Evolutionary conservation across 2,888 invertebrate genomes (phyloP).

Genomic region (Xestia rhomboidea): DNA sequence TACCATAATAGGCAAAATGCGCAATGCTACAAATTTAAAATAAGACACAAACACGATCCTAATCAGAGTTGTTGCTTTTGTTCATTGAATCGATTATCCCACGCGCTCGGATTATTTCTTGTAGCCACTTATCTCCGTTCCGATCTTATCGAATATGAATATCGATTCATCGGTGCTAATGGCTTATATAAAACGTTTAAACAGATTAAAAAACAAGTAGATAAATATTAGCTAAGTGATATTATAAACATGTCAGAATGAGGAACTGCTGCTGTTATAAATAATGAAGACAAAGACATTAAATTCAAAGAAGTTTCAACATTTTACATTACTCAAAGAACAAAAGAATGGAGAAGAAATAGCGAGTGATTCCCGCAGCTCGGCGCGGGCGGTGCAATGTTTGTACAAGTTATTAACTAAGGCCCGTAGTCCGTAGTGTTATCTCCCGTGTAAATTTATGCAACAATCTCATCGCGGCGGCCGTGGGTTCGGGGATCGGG

Average conservation of each 20-base stretch:
- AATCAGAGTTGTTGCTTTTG: conserved; percentile 79
- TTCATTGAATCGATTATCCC: conserved; percentile 84
- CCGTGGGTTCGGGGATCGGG: conserved; percentile 71
- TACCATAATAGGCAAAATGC: conserved; percentile 51
- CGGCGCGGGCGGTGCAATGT: conserved; percentile 52
- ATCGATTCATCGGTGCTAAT: conserved; percentile 74
- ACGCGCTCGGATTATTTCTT: conserved; percentile 79
- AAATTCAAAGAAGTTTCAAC: conserved; percentile 67
- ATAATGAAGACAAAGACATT: conserved; percentile 70
- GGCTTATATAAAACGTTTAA: conserved; percentile 58
- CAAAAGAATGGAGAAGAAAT: conserved; percentile 69
- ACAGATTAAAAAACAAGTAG: conserved; percentile 44
- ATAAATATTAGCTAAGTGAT: conserved; percentile 51
- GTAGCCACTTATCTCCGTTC: conserved; percentile 75
- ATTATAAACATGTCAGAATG: conserved; percentile 58
- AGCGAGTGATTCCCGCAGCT: conserved; percentile 63
- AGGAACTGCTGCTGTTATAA: conserved; percentile 63
- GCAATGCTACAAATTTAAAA: conserved; percentile 70
- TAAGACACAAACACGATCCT: conserved; percentile 77
- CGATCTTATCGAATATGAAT: conserved; percentile 79
- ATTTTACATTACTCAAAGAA: conserved; percentile 62
- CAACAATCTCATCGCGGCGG: conserved; percentile 75
- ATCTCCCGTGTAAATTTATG: conserved; percentile 73
- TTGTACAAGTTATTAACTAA: conserved; percentile 64
- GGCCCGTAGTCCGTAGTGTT: conserved; percentile 47